Evolutionary conservation across 2,113 vertebrate genomes (phyloP).

Genomic region (Actenoides hombroni): DNA sequence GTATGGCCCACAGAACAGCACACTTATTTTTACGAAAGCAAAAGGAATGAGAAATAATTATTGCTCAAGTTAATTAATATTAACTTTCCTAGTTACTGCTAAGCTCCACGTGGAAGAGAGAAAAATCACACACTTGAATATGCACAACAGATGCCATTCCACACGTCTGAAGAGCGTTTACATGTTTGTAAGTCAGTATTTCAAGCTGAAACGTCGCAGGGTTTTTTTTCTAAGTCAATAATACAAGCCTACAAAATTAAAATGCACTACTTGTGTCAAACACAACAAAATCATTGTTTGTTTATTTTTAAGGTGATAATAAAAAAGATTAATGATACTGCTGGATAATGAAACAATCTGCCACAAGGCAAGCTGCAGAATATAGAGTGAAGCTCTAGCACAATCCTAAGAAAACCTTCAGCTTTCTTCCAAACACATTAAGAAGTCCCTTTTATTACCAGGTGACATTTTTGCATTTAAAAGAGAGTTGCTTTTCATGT

Average conservation of each 20-base stretch:
- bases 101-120: slow-evolving; percentile 49
- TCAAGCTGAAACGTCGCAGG: slow-evolving; percentile 53
- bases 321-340: slow-evolving; percentile 80
- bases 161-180: slow-evolving; percentile 58
- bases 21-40: background rate
- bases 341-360: slow-evolving; percentile 82
- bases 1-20: background rate
- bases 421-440: slow-evolving; percentile 44
- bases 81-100: slow-evolving; percentile 52
- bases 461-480: slow-evolving; percentile 64
- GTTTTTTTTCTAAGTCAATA: slow-evolving; percentile 66
- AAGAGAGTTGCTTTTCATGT: slow-evolving; percentile 62
- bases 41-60: slow-evolving; percentile 47
- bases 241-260: slow-evolving; percentile 75
- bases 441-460: slow-evolving; percentile 54
- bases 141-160: slow-evolving; percentile 69
- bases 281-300: slow-evolving; percentile 80
- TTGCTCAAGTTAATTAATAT: slow-evolving; percentile 69
- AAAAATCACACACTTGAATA: slow-evolving; percentile 71
- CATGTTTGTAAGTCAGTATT: slow-evolving; percentile 63
- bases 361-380: slow-evolving; percentile 68
- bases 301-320: slow-evolving; percentile 83
- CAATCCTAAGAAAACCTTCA: background rate
- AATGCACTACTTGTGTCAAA: slow-evolving; percentile 80
- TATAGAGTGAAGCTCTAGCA: slow-evolving; percentile 58